Percentiles rank a stretch among this genome's conserved stretches.
These are phyloP conservation scores for Caenorhabditis sp. DNA, from an alignment of 2,888 invertebrate genomes.

Conservation along the genomic window DNA sequence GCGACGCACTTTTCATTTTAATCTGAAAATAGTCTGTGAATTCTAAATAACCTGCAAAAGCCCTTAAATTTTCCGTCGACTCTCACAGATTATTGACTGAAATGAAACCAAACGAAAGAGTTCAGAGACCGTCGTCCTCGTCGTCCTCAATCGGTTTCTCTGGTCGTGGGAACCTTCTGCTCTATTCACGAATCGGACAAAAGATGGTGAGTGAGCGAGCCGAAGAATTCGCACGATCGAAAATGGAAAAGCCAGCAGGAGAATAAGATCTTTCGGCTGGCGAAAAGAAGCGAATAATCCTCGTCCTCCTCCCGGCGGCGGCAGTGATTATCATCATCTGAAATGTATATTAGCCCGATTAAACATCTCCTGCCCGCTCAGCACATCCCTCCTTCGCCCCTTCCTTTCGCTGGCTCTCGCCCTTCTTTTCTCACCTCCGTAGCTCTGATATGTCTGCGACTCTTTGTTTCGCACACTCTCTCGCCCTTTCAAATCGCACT, in stretches of 20 bases:
- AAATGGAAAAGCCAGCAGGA: no score
- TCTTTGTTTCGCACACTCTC: not conserved
- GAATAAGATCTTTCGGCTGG: no score
- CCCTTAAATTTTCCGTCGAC: no score
- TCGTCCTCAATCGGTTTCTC: not conserved
- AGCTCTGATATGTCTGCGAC: not conserved
- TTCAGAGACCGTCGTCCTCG: slow-evolving; percentile 15
- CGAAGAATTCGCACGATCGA: no score
- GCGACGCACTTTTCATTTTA: no score
- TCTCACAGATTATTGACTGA: not conserved
- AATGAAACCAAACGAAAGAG: slow-evolving; percentile 20
- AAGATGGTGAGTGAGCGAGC: not conserved
- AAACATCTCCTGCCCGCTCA: slow-evolving; percentile 12
- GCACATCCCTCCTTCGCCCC: not conserved
- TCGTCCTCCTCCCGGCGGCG: not conserved
- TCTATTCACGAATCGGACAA: not conserved
- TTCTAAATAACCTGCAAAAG: no score
- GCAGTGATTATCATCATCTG: slow-evolving; percentile 10
- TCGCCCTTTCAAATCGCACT: slow-evolving; percentile 12
- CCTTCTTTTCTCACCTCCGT: slow-evolving; percentile 2
- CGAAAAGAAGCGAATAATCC: not conserved
- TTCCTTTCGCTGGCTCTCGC: slow-evolving; percentile 3
- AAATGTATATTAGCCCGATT: slow-evolving; percentile 32
- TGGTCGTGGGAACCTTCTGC: not conserved
- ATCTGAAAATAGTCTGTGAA: no score